phyloP scores from a whole-genome alignment of 1,140 invertebrate species.

The Diabrotica virgifera region DNA sequence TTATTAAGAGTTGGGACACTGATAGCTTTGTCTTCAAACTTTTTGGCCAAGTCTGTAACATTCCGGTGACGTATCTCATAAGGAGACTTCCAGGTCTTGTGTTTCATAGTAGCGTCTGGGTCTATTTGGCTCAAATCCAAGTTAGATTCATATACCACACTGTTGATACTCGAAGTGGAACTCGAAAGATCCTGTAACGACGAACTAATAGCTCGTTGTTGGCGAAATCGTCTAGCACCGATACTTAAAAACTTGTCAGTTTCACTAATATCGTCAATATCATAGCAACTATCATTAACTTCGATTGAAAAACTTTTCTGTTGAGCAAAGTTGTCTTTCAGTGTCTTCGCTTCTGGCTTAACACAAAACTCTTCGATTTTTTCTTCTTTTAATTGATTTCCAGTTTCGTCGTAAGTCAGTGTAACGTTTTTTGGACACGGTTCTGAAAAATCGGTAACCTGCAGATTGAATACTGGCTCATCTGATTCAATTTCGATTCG shows the following conservation, averaged over 20 bases:
- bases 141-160: constrained; percentile 42
- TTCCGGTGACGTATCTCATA: constrained; percentile 54
- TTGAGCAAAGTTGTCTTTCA: constrained; percentile 37
- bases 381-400: constrained; percentile 29
- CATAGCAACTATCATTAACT: constrained; percentile 31
- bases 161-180: constrained; percentile 47
- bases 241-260: constrained; percentile 39
- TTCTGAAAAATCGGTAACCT: constrained; percentile 46
- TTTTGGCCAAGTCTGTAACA: constrained; percentile 56
- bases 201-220: constrained; percentile 34
- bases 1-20: constrained; percentile 39
- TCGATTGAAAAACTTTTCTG: constrained; percentile 43
- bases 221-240: constrained; percentile 30
- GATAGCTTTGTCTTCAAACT: constrained; percentile 50
- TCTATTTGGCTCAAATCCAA: constrained; percentile 45
- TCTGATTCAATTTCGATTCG: constrained; percentile 42
- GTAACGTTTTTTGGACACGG: constrained; percentile 41
- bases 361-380: constrained; percentile 32
- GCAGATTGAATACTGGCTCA: constrained; percentile 42
- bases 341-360: constrained; percentile 27
- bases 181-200: constrained; percentile 46
- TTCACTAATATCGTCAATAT: constrained; percentile 34
- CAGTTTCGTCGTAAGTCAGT: constrained; percentile 39
- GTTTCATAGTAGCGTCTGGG: constrained; percentile 40
- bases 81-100: constrained; percentile 56